These are phyloP conservation scores for Drosophila chauvacae DNA, from an alignment of 1,140 invertebrate genomes.

Conservation along the genomic window DNA sequence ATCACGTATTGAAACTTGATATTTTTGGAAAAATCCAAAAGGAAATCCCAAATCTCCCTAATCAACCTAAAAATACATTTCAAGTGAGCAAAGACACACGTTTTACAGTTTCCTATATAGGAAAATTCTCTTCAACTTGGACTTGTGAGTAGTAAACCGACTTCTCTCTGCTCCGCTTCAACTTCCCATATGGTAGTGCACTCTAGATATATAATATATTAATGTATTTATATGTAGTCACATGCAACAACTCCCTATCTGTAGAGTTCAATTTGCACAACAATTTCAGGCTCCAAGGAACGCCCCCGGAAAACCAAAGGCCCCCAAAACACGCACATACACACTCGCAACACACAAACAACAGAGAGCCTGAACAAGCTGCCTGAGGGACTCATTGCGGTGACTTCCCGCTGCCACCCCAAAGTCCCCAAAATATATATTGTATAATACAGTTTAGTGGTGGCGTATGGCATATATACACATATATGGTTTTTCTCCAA, in stretches of 20 bases:
- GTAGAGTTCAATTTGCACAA: constrained; percentile 33
- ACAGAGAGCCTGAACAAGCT: constrained; percentile 18
- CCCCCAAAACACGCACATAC: constrained; percentile 3
- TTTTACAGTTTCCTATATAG: not conserved
- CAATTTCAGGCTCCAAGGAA: constrained; percentile 37
- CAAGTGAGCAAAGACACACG: constrained; percentile 5
- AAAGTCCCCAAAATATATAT: not conserved
- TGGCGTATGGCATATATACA: not conserved
- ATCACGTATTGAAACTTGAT: not conserved
- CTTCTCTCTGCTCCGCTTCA: not conserved
- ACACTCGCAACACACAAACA: constrained; percentile 11
- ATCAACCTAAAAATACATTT: constrained; percentile 7
- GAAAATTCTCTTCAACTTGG: not conserved
- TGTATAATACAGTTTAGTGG: not conserved
- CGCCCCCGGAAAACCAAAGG: constrained; percentile 45
- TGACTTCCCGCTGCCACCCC: constrained; percentile 4
- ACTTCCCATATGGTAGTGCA: constrained; percentile 1
- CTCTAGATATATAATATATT: not conserved
- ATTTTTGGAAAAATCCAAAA: not conserved
- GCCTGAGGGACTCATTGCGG: constrained; percentile 43
- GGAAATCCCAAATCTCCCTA: not conserved
- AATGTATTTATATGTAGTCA: constrained; percentile 13
- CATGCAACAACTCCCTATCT: constrained; percentile 25
- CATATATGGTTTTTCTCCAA: constrained; percentile 1
- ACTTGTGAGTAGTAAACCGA: not conserved